Base-by-base conservation (phyloP, 2,113 vertebrate species). In the Oryzias celebensis region DNA sequence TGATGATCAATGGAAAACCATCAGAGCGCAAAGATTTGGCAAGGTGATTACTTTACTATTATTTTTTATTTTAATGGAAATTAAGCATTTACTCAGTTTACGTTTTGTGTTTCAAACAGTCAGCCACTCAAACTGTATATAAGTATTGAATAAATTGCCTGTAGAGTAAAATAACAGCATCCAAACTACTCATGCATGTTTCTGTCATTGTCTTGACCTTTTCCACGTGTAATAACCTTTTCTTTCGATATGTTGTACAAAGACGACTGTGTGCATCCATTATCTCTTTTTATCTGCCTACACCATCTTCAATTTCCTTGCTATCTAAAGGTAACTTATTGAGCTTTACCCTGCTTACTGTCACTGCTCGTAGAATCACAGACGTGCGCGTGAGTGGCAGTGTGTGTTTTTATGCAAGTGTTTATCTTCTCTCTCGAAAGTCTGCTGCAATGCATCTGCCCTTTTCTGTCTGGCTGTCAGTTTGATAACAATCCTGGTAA, bases 401-500 rank as follows among this genome's bases (percentile, higher is more conserved):
- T 20, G 20, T 65, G 62, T 65, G 66, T 54, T 50, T 72, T 23
- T 62, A 45, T 22, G 23, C 43, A 46, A 46, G 6, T 58, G 66
- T 52, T 36, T 49, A 49, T 18, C 65, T 68, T 28, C 54, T 64
- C 68, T 42, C 58, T 65, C 36, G 2, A 1, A 69, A 63, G 49
- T 65, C 58, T 63, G 52, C 46, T 73, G 60, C 58, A 68, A 80
- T 70, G 72, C 68, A 52, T 51, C 67, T 65, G 68, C 78, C 73
- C 69, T 85, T 54, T 80, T 56, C 65, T 31, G 65, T 72, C 66
- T 80, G 58, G 69, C 64, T 63, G 64, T 84, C 71, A 62, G 73
- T 74, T 53, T 73, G 73, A 84, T 83, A 81, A 82, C 68, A 72
- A 81, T 76, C 58, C 28, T 2, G 44, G 47, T 28, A 65, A 73